Evolutionary conservation across 2,888 invertebrate genomes (phyloP).

Genomic region (Meta bourneti): DNA sequence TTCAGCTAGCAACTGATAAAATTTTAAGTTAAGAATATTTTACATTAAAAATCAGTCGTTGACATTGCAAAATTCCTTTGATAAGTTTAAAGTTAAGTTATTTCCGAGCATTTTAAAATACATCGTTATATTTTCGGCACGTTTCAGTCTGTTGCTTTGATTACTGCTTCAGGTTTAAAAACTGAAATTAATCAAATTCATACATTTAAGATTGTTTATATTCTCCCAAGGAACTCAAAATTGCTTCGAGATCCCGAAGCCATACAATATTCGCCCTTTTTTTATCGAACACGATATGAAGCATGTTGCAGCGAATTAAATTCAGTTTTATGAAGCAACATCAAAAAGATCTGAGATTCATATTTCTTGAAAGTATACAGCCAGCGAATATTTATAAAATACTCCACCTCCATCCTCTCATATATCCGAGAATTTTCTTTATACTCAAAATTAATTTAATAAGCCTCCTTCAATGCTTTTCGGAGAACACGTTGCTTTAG

Average conservation of each 20-base stretch:
- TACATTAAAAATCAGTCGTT: too few relatives aligned
- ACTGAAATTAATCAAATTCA: not conserved
- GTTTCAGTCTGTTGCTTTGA: not conserved
- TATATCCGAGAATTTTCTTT: not conserved
- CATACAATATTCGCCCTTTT: not conserved
- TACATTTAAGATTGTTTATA: not conserved
- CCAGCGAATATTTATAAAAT: not conserved
- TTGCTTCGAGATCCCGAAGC: not conserved
- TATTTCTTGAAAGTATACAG: not conserved
- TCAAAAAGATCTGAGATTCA: not conserved
- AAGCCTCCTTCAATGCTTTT: not conserved
- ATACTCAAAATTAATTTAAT: not conserved
- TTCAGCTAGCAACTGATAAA: too few relatives aligned
- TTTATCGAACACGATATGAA: not conserved
- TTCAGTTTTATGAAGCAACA: not conserved
- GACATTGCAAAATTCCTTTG: too few relatives aligned
- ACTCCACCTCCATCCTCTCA: not conserved
- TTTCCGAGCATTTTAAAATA: not conserved
- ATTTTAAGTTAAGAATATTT: too few relatives aligned
- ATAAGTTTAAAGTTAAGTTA: not conserved
- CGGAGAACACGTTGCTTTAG: not conserved
- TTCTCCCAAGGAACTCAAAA: not conserved
- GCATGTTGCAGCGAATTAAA: not conserved
- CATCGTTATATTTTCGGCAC: not conserved
- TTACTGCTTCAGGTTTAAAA: not conserved